Conservation (phyloP, 2,888 invertebrate genomes). For the Oasisia sp. region DNA sequence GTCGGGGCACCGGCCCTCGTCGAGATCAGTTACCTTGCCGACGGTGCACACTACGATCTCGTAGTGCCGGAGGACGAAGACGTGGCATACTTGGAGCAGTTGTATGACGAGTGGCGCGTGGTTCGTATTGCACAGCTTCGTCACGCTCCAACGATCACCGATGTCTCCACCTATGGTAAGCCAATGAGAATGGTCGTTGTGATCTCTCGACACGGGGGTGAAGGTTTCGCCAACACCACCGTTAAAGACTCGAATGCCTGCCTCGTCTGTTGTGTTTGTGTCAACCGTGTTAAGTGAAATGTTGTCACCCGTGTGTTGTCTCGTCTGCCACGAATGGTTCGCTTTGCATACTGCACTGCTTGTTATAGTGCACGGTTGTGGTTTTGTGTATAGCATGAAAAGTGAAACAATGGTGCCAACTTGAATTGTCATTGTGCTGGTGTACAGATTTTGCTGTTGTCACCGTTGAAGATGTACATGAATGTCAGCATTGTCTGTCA, state of each 20-base stretch:
- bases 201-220: not conserved
- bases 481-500: no score
- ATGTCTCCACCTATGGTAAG: slow-evolving; percentile 33
- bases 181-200: not conserved
- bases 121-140: slow-evolving; percentile 22
- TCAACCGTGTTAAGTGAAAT: not conserved
- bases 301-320: not conserved
- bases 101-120: slow-evolving; percentile 29
- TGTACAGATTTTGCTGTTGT: no score
- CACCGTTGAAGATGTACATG: no score
- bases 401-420: no score
- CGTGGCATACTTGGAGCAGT: not conserved
- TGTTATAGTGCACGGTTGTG: no score
- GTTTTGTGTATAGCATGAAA: no score
- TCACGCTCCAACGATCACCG: not conserved
- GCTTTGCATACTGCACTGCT: no score
- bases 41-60: slow-evolving; percentile 39
- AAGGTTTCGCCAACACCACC: not conserved
- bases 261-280: not conserved
- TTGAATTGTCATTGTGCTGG: no score
- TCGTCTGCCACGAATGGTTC: not conserved
- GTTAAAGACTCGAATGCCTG: not conserved
- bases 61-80: slow-evolving; percentile 26
- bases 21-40: slow-evolving; percentile 18
- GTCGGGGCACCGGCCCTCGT: not conserved